Conservation (phyloP, 2,113 vertebrate species). For the Alligator sinensis region DNA sequence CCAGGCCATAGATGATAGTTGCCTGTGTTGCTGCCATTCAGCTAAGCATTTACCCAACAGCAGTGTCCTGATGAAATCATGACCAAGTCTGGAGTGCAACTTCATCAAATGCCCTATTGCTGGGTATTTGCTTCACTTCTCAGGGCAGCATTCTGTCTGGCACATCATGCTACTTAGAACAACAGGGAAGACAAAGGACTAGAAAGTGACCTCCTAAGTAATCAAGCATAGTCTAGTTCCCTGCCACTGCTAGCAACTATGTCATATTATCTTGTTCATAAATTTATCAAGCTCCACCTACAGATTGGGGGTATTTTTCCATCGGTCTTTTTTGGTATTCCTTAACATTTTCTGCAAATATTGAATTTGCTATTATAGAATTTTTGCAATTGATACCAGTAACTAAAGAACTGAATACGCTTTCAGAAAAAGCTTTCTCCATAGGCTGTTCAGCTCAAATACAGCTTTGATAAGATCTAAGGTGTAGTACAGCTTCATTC, state of each 20-base stretch:
- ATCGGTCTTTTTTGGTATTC: neutral
- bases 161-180: neutral
- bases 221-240: neutral
- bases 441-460: neutral
- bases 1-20: neutral
- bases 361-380: neutral
- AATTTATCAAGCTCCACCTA: neutral
- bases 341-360: neutral
- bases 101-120: neutral
- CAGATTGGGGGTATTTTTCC: neutral
- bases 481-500: constrained; percentile 23
- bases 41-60: neutral
- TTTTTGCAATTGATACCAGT: neutral
- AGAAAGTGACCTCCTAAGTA: neutral
- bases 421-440: neutral
- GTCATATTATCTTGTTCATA: neutral
- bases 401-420: neutral
- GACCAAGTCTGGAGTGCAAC: neutral
- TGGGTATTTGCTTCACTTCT: fast-evolving
- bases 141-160: fast-evolving
- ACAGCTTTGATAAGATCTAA: constrained; percentile 1
- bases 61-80: neutral
- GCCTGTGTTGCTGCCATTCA: neutral
- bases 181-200: fast-evolving
- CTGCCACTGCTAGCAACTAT: neutral